phyloP scores from a whole-genome alignment of 2,888 invertebrate species.

The Drosophila kambysellisi region DNA sequence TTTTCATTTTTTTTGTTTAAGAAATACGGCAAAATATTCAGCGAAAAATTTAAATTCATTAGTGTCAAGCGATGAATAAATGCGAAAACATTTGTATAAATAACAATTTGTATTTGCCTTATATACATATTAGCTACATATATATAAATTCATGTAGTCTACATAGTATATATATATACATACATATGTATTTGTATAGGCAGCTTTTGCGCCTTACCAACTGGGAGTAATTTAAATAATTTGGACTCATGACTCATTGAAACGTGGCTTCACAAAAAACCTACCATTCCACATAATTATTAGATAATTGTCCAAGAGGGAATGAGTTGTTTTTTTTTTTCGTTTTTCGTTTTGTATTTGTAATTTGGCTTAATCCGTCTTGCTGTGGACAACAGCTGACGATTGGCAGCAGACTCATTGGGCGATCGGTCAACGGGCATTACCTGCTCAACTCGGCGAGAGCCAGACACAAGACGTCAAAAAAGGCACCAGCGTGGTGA shows the following conservation, averaged over 20 bases:
- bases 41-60: conserved; percentile 53
- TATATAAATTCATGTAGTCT: conserved; percentile 1
- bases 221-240: conserved; percentile 28
- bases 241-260: conserved; percentile 12
- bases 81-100: conserved; percentile 61
- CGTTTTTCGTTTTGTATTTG: not conserved
- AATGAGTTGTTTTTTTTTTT: not conserved
- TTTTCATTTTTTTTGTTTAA: conserved; percentile 2
- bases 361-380: conserved; percentile 16
- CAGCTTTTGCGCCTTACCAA: conserved; percentile 6
- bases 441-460: conserved; percentile 4
- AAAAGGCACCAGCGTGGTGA: conserved; percentile 25
- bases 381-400: conserved; percentile 5
- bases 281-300: not conserved
- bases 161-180: not conserved
- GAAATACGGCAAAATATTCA: conserved; percentile 24
- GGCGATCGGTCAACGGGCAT: conserved; percentile 20
- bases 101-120: conserved; percentile 34
- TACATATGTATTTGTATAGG: not conserved
- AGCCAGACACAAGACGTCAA: conserved; percentile 7
- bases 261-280: not conserved
- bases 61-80: conserved; percentile 52
- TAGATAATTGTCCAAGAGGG: conserved; percentile 4
- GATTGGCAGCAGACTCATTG: conserved; percentile 10
- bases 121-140: conserved; percentile 1